These are phyloP conservation scores for Acestrorhynchus altus DNA, from an alignment of 2,797 vertebrate genomes.

Conservation along the genomic window DNA sequence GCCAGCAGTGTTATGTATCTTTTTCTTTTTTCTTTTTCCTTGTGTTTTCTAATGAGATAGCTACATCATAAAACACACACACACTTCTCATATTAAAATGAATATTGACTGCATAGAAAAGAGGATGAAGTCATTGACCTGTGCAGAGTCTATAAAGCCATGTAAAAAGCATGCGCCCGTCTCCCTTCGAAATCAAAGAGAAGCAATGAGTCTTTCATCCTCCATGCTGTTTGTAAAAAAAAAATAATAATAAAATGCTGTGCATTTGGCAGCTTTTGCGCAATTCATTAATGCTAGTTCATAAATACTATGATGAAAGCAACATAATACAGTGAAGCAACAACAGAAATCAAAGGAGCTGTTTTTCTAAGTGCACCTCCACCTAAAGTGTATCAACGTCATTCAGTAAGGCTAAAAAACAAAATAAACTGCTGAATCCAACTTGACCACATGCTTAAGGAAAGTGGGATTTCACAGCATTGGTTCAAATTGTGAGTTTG, in stretches of 20 bases:
- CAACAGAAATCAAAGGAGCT: conserved; percentile 32
- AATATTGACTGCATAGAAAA: conserved; percentile 74
- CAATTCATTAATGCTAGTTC: conserved; percentile 61
- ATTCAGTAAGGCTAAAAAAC: conserved; percentile 41
- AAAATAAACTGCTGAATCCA: conserved; percentile 50
- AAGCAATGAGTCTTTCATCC: conserved; percentile 47
- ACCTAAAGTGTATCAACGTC: conserved; percentile 25
- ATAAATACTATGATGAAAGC: conserved; percentile 65
- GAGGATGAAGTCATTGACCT: conserved; percentile 61
- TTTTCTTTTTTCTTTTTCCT: conserved; percentile 46
- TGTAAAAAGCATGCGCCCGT: conserved; percentile 56
- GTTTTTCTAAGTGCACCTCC: conserved; percentile 38
- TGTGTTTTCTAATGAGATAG: conserved; percentile 54
- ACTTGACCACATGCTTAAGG: conserved; percentile 42
- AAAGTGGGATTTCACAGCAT: conserved; percentile 70
- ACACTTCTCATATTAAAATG: conserved; percentile 61
- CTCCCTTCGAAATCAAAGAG: conserved; percentile 58
- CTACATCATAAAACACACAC: conserved; percentile 54
- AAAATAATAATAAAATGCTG: neutral
- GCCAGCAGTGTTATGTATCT: conserved; percentile 64
- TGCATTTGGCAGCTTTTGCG: conserved; percentile 59
- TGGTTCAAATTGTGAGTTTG: conserved; percentile 53
- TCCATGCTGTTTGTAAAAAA: conserved; percentile 48
- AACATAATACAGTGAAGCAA: conserved; percentile 57
- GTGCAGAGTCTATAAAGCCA: conserved; percentile 60